phyloP scores from a whole-genome alignment of 2,797 vertebrate species.

The Rhadinocentrus ornatus region DNA sequence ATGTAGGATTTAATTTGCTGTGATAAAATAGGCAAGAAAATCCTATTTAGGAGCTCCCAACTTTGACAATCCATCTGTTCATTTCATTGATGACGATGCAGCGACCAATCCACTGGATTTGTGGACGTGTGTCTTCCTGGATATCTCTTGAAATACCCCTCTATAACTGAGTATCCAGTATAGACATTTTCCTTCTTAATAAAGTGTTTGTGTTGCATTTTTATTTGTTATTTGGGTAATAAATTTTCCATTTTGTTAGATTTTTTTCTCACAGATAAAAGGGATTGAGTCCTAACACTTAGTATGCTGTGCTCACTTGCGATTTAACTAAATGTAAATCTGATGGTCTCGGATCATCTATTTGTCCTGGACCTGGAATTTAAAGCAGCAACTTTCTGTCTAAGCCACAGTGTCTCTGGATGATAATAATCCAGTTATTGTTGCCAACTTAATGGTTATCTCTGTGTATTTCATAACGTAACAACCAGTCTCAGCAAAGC shows the following conservation, averaged over 20 bases:
- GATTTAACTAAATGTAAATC: background rate
- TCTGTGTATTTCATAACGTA: background rate
- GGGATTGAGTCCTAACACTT: background rate
- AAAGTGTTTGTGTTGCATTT: background rate
- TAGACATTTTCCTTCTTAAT: background rate
- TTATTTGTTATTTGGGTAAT: background rate
- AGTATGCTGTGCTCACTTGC: background rate
- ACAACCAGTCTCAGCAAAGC: slow-evolving; percentile 11
- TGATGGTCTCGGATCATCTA: background rate
- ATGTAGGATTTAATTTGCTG: background rate
- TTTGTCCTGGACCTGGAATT: background rate
- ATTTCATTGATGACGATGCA: background rate
- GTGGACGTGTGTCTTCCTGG: background rate
- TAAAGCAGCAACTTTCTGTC: slow-evolving; percentile 1
- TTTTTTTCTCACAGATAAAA: too few species aligned
- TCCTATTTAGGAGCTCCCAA: background rate
- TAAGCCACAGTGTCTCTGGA: background rate
- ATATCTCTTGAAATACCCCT: background rate
- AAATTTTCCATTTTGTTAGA: too few species aligned
- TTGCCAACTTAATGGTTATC: slow-evolving; percentile 15
- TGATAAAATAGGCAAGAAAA: background rate
- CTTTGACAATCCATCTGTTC: background rate
- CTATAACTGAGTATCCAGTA: background rate
- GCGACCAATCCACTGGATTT: background rate
- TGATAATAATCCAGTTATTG: slow-evolving; percentile 3